A percentile compares a stretch with the other conserved stretches of the same genome.
Conservation (phyloP, 1,140 invertebrate species). For the Nasonia longicornis region DNA sequence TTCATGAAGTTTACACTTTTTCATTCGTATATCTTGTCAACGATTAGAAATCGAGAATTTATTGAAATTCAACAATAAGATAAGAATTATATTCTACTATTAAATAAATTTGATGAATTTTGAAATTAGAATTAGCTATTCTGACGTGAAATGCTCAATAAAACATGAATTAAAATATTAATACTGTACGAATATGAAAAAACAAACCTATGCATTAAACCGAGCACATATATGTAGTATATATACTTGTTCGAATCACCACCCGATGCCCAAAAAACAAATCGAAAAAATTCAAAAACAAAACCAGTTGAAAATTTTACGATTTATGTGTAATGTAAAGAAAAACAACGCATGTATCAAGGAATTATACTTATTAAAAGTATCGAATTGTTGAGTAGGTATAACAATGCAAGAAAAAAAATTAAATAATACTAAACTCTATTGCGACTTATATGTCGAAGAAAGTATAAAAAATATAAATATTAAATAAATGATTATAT, state of each 20-base stretch:
- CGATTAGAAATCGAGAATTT: not conserved
- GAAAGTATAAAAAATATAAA: constrained; percentile 44
- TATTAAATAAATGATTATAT: constrained; percentile 30
- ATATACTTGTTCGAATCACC: constrained; percentile 31
- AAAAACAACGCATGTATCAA: constrained; percentile 20
- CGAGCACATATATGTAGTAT: constrained; percentile 33
- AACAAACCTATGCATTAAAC: constrained; percentile 16
- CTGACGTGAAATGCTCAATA: constrained; percentile 31
- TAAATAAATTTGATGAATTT: constrained; percentile 12
- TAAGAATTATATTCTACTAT: not conserved
- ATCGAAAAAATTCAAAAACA: constrained; percentile 2
- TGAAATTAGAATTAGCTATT: constrained; percentile 22
- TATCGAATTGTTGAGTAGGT: constrained; percentile 40
- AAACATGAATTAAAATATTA: constrained; percentile 6
- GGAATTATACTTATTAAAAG: constrained; percentile 37
- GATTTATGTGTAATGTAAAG: constrained; percentile 34
- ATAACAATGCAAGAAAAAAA: constrained; percentile 10
- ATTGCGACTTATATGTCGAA: constrained; percentile 37
- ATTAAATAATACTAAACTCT: constrained; percentile 21
- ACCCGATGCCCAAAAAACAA: constrained; percentile 18
- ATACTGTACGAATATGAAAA: constrained; percentile 22
- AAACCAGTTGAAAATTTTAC: constrained; percentile 10
- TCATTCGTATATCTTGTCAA: not conserved
- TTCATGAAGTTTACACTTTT: constrained; percentile 28
- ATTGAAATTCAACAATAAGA: not conserved